Evolutionary conservation across 30 jellyfish, hydroid and myxozoan species (phyloP).

Genomic region (Aurelia aurita complex sp. Pacific): DNA sequence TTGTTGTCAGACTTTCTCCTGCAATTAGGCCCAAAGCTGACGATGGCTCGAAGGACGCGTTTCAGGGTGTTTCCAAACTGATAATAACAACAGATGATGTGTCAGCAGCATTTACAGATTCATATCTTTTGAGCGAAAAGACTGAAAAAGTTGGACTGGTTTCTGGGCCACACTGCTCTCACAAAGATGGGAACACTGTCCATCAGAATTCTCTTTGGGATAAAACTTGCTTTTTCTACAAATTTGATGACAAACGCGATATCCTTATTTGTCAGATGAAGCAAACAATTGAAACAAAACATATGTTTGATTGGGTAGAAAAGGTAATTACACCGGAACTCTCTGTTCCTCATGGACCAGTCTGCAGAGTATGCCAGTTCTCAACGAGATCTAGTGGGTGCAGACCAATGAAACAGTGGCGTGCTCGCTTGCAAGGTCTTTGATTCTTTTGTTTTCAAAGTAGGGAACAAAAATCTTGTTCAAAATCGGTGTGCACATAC

Average conservation of each 20-base stretch:
- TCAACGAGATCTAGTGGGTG: too few relatives aligned
- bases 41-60: too few relatives aligned
- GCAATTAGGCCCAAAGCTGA: too few relatives aligned
- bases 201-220: constrained; percentile 41
- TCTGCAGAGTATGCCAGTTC: too few relatives aligned
- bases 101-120: constrained; percentile 43
- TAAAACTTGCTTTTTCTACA: constrained; percentile 49
- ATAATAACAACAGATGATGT: constrained; percentile 37
- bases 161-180: constrained; percentile 14
- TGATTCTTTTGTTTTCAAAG: too few relatives aligned
- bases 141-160: constrained; percentile 41
- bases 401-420: too few relatives aligned
- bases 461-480: too few relatives aligned
- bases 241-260: constrained; percentile 5
- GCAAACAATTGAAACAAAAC: constrained; percentile 8
- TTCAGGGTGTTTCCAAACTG: constrained; percentile 14
- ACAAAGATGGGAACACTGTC: constrained; percentile 23
- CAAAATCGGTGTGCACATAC: too few relatives aligned
- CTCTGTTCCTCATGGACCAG: too few relatives aligned
- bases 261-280: constrained; percentile 46
- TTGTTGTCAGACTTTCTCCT: constrained; percentile 33
- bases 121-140: constrained; percentile 13
- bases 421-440: too few relatives aligned
- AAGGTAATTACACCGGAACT: constrained; percentile 17
- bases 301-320: constrained; percentile 42